These are phyloP conservation scores for Nyleta sp. DNA, from an alignment of 2,888 invertebrate genomes.

Conservation along the genomic window DNA sequence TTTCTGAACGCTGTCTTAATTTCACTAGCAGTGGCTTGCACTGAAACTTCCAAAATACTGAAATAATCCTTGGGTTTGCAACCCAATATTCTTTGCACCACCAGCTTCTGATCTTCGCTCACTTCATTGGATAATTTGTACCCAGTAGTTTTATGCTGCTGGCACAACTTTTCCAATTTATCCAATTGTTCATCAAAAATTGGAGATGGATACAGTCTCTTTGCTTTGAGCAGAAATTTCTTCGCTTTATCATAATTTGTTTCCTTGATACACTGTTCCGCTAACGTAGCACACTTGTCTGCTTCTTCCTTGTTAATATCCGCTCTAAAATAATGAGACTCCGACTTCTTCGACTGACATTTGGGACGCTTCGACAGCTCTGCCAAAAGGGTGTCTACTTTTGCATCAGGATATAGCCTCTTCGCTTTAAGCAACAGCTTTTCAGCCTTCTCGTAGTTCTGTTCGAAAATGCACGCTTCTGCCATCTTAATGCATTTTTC, in stretches of 20 bases:
- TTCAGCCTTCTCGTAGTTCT: constrained; percentile 92
- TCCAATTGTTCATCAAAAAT: constrained; percentile 90
- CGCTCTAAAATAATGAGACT: constrained; percentile 51
- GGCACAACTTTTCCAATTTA: too few species aligned
- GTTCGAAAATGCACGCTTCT: constrained; percentile 88
- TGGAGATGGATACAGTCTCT: constrained; percentile 92
- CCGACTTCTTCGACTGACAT: not conserved
- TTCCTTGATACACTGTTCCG: constrained; percentile 72
- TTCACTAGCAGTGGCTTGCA: constrained; percentile 93
- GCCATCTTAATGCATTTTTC: constrained; percentile 94
- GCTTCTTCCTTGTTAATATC: constrained; percentile 73
- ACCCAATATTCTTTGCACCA: constrained; percentile 85
- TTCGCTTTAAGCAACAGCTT: constrained; percentile 93
- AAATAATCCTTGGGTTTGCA: constrained; percentile 94
- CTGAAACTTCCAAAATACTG: constrained; percentile 93
- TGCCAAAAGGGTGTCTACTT: constrained; percentile 86
- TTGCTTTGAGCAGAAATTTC: constrained; percentile 77
- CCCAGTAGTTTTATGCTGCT: not conserved
- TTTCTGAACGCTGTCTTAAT: constrained; percentile 97
- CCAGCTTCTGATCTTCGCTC: constrained; percentile 83
- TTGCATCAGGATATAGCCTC: constrained; percentile 86
- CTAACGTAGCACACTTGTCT: constrained; percentile 69
- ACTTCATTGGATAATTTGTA: not conserved
- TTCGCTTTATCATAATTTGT: constrained; percentile 67
- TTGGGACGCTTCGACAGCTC: not conserved